Conservation (phyloP, 1,140 invertebrate species). For the Orchestia grillus region DNA sequence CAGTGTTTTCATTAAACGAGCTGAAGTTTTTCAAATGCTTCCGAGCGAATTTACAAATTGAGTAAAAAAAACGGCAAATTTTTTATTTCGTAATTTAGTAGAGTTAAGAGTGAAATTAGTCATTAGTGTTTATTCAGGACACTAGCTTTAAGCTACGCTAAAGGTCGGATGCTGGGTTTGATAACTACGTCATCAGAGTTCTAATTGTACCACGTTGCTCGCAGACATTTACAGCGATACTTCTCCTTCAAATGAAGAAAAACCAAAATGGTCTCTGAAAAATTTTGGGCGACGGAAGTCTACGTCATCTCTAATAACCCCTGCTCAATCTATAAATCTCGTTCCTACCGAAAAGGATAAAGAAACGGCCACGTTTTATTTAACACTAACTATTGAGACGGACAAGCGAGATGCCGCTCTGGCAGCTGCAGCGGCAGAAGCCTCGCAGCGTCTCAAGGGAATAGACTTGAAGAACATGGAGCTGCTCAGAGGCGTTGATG, state of each 20-base stretch:
- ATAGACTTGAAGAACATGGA: conserved; percentile 58
- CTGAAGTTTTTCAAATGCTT: background rate
- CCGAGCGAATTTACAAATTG: background rate
- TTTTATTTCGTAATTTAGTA: background rate
- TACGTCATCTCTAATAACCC: conserved; percentile 50
- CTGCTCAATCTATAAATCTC: conserved; percentile 4
- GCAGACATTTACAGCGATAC: conserved; percentile 65
- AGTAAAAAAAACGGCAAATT: background rate
- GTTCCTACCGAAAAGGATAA: conserved; percentile 54
- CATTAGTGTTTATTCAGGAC: background rate
- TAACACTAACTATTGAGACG: conserved; percentile 66
- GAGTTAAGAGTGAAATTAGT: background rate
- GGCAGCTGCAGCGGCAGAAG: conserved; percentile 38
- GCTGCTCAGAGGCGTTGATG: background rate
- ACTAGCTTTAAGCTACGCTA: background rate
- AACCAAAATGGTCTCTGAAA: conserved; percentile 68
- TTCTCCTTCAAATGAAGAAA: conserved; percentile 65
- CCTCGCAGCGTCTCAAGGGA: conserved; percentile 30
- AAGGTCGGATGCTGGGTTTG: background rate
- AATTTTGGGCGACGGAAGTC: conserved; percentile 63
- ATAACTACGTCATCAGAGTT: background rate
- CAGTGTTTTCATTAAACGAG: too few relatives aligned
- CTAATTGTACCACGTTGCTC: background rate
- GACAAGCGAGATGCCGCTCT: conserved; percentile 62
- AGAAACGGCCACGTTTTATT: conserved; percentile 67